Percentiles rank a stretch among this genome's conserved stretches.
These are phyloP conservation scores for Solenopsis invicta DNA, from an alignment of 1,140 invertebrate genomes.

Conservation along the genomic window DNA sequence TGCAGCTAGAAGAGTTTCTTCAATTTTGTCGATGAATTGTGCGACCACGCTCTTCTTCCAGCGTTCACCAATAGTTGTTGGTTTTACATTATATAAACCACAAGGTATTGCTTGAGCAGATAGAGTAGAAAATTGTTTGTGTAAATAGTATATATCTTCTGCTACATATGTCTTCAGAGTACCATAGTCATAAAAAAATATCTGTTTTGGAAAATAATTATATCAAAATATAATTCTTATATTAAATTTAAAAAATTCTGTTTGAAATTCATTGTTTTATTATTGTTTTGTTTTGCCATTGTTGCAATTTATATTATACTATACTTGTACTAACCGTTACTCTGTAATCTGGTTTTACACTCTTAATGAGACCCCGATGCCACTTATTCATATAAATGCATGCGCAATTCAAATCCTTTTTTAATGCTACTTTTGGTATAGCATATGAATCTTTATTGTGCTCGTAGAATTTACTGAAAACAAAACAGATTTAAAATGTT, in stretches of 20 bases:
- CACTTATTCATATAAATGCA: constrained; percentile 79
- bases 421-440: constrained; percentile 78
- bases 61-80: constrained; percentile 53
- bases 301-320: not conserved
- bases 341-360: constrained; percentile 76
- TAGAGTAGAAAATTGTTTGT: constrained; percentile 78
- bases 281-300: not conserved
- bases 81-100: constrained; percentile 79
- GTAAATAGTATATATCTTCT: constrained; percentile 78
- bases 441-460: constrained; percentile 62
- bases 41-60: constrained; percentile 73
- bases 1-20: constrained; percentile 68
- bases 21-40: constrained; percentile 68
- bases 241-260: constrained; percentile 20
- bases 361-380: constrained; percentile 83
- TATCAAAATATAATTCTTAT: not conserved
- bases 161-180: constrained; percentile 79
- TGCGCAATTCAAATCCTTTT: constrained; percentile 81
- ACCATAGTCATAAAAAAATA: constrained; percentile 84
- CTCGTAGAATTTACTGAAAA: constrained; percentile 80
- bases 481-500: constrained; percentile 15
- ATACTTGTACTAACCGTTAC: constrained; percentile 71
- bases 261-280: constrained; percentile 7
- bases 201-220: constrained; percentile 73
- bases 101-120: constrained; percentile 84